Evolutionary conservation across 92 coral and sea anemone species (phyloP).

Genomic region (Epizoanthus illoricatus): DNA sequence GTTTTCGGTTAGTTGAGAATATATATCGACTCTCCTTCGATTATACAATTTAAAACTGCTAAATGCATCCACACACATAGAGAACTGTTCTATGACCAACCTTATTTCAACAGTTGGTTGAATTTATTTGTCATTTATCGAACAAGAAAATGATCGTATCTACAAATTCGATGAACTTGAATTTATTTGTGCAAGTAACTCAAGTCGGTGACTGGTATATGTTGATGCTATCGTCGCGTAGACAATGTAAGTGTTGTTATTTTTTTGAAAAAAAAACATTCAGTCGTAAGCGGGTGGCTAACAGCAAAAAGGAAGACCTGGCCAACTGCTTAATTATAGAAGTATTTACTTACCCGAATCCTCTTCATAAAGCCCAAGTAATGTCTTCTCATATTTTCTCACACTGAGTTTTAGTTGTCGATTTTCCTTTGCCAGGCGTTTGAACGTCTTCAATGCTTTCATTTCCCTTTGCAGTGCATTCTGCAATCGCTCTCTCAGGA

Average conservation of each 20-base stretch:
- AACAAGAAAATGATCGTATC: neutral
- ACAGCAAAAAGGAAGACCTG: no score
- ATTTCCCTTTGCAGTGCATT: slow-evolving; percentile 97
- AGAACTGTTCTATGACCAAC: no score
- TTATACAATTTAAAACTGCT: neutral
- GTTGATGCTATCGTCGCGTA: no score
- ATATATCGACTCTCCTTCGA: no score
- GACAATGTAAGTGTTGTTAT: no score
- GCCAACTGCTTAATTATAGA: no score
- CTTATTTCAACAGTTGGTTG: neutral
- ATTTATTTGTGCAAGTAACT: neutral
- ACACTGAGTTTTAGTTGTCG: slow-evolving; percentile 82
- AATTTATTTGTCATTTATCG: neutral
- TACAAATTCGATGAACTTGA: neutral
- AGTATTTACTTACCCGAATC: slow-evolving; percentile 65
- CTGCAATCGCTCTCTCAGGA: slow-evolving; percentile 90
- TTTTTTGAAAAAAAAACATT: no score
- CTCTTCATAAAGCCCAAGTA: slow-evolving; percentile 80
- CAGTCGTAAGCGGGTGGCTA: no score
- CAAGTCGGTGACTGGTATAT: neutral
- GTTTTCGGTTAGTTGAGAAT: no score
- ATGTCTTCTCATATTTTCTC: slow-evolving; percentile 79
- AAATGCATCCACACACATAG: neutral
- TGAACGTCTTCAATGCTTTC: slow-evolving; percentile 96
- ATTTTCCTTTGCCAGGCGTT: slow-evolving; percentile 92